Percentiles rank a stretch among this genome's conserved stretches.
phyloP scores from a whole-genome alignment of 2,113 vertebrate genomes.

The Bostrychus sinensis region DNA sequence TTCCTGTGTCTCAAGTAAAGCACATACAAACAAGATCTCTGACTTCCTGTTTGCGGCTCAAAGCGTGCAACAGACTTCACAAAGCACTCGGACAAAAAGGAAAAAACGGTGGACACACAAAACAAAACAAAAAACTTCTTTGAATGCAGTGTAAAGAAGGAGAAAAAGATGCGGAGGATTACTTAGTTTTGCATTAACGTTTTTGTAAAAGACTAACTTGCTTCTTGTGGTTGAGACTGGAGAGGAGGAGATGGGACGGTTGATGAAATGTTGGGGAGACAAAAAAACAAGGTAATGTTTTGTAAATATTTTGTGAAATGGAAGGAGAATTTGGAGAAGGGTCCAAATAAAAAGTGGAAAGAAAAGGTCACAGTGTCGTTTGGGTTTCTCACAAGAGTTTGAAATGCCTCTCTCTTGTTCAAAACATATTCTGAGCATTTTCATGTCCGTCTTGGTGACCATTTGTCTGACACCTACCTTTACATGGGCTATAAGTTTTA shows the following conservation, averaged over 20 bases:
- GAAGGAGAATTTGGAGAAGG: conserved; percentile 79
- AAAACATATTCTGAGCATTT: too few relatives aligned
- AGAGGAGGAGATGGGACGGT: conserved; percentile 32
- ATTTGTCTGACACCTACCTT: too few relatives aligned
- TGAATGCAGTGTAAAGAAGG: conserved; percentile 60
- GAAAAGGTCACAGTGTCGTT: conserved; percentile 24
- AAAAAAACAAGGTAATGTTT: conserved; percentile 69
- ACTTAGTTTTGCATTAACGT: conserved; percentile 69
- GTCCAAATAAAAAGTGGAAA: conserved; percentile 83
- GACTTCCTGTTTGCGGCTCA: conserved; percentile 83
- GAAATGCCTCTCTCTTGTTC: neutral
- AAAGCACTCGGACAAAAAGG: conserved; percentile 74
- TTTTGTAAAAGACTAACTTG: conserved; percentile 70
- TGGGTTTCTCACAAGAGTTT: neutral
- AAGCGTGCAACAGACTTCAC: conserved; percentile 75
- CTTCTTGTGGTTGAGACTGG: conserved; percentile 63
- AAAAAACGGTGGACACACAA: conserved; percentile 46
- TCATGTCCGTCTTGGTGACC: too few relatives aligned
- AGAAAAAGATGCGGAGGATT: conserved; percentile 51
- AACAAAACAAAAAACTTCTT: neutral
- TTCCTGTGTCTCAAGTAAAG: conserved; percentile 78
- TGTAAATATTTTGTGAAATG: conserved; percentile 88
- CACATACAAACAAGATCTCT: conserved; percentile 76
- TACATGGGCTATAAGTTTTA: too few relatives aligned
- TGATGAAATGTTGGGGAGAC: neutral